phyloP scores from a whole-genome alignment of 2,113 vertebrate genomes.

The Morphnarchus princeps region DNA sequence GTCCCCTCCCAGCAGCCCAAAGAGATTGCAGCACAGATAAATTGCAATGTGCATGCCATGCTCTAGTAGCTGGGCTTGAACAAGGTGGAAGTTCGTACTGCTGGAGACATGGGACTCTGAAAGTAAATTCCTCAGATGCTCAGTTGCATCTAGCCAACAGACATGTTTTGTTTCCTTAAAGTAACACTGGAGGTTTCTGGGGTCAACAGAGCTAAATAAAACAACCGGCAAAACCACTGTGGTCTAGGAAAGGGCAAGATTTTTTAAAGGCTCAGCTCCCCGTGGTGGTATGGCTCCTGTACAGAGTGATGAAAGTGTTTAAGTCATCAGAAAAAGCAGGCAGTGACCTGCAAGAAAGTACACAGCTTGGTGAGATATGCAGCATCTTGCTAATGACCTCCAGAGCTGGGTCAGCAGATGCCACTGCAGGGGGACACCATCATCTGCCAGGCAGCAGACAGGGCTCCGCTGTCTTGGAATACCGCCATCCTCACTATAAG shows the following conservation, averaged over 20 bases:
- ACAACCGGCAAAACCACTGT: neutral
- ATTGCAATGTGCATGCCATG: neutral
- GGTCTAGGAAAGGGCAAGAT: neutral
- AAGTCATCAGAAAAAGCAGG: conserved; percentile 21
- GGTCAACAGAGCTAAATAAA: conserved; percentile 34
- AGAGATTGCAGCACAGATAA: neutral
- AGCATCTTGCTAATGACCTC: neutral
- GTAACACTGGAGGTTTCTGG: conserved; percentile 3
- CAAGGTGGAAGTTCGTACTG: neutral
- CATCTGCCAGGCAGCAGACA: neutral
- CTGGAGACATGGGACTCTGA: neutral
- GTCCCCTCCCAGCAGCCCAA: neutral
- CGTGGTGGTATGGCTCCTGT: rapidly evolving
- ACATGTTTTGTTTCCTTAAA: neutral
- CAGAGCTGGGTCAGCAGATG: neutral
- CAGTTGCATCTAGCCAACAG: neutral
- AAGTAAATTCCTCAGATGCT: neutral
- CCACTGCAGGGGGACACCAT: neutral
- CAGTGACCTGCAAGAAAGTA: conserved; percentile 25
- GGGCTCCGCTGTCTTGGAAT: neutral
- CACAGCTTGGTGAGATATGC: neutral
- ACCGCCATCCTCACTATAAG: neutral
- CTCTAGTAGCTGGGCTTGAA: neutral
- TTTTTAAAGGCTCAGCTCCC: neutral
- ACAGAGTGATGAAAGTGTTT: neutral